A percentile compares a stretch with the other conserved stretches of the same genome.
phyloP scores from a whole-genome alignment of 2,113 vertebrate species.

The Eptatretus burgeri region DNA sequence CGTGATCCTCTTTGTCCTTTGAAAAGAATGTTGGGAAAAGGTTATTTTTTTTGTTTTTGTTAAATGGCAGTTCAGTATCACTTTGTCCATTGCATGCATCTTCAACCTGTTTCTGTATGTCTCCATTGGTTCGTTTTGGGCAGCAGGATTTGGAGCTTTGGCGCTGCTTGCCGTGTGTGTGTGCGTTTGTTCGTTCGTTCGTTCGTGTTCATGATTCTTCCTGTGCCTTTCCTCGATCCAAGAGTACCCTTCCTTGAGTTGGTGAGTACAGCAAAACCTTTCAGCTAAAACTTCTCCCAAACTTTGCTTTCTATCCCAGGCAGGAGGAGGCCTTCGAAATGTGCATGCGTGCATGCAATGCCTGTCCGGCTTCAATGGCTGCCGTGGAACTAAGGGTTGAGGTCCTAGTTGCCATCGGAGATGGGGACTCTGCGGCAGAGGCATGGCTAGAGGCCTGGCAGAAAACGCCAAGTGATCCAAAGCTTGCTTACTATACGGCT shows the following conservation, averaged over 20 bases:
- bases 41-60: too few relatives aligned
- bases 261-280: neutral
- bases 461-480: conserved; percentile 1
- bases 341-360: neutral
- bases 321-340: neutral
- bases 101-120: too few relatives aligned
- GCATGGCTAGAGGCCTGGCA: neutral
- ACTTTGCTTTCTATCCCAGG: neutral
- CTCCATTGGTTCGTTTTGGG: too few relatives aligned
- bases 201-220: neutral
- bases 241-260: neutral
- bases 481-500: neutral
- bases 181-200: too few relatives aligned
- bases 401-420: conserved; percentile 1
- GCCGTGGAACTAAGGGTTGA: neutral
- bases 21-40: too few relatives aligned
- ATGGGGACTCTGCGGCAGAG: neutral
- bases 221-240: neutral
- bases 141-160: too few relatives aligned
- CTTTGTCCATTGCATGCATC: too few relatives aligned
- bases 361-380: neutral
- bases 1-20: too few relatives aligned
- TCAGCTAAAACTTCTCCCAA: neutral
- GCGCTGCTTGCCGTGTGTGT: too few relatives aligned
- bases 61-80: too few relatives aligned